Conservation (phyloP, 2,113 vertebrate genomes). For the Nannobrachium achirus region DNA sequence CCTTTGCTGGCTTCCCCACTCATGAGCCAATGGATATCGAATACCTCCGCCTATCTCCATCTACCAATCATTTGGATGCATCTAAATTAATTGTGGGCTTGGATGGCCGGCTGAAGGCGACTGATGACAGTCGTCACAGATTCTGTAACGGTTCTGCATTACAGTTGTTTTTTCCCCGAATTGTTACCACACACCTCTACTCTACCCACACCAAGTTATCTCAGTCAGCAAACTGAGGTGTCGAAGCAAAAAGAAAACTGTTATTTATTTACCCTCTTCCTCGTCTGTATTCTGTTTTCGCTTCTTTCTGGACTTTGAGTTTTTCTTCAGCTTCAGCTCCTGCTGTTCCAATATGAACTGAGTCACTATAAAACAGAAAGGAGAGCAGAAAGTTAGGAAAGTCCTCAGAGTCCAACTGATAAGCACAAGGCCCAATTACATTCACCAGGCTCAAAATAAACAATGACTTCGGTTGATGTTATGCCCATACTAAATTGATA, state of each 20-base stretch:
- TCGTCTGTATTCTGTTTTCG: slow-evolving; percentile 89
- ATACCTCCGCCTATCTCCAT: too few relatives aligned
- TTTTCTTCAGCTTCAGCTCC: slow-evolving; percentile 90
- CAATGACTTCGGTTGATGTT: background rate
- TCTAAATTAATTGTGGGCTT: too few relatives aligned
- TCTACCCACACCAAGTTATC: background rate
- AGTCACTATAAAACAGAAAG: slow-evolving; percentile 79
- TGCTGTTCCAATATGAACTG: slow-evolving; percentile 87
- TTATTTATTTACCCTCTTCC: slow-evolving; percentile 75
- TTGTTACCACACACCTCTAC: too few relatives aligned
- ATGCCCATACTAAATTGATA: background rate
- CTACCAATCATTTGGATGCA: too few relatives aligned
- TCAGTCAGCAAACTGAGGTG: background rate
- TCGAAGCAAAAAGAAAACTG: background rate
- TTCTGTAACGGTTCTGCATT: too few relatives aligned
- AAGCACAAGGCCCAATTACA: slow-evolving; percentile 2
- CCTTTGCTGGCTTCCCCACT: too few relatives aligned
- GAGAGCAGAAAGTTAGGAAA: slow-evolving; percentile 28
- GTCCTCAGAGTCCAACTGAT: background rate
- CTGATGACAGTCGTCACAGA: too few relatives aligned
- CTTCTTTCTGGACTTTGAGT: slow-evolving; percentile 92
- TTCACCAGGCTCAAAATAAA: background rate
- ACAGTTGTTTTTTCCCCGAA: too few relatives aligned
- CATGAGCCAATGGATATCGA: too few relatives aligned
- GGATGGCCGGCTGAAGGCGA: too few relatives aligned